Conservation (phyloP, 2,888 invertebrate genomes). For the Athalia rosae region DNA sequence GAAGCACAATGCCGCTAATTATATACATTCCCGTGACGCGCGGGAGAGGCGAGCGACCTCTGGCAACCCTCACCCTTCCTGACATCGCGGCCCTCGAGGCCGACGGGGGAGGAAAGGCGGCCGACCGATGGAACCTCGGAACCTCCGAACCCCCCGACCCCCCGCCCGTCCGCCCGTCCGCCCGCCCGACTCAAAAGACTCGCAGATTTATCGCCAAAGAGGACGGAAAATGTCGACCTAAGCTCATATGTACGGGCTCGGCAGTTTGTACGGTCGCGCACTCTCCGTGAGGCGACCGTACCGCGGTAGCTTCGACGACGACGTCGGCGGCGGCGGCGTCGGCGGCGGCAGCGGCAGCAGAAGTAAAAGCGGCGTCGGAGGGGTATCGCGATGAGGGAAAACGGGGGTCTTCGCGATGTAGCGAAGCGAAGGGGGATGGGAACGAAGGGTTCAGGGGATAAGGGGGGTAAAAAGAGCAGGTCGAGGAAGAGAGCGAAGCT, state of each 20-base stretch:
- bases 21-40: constrained; percentile 72
- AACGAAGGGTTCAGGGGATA: constrained; percentile 58
- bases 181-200: constrained; percentile 71
- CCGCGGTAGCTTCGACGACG: constrained; percentile 44
- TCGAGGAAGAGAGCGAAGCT: constrained; percentile 72
- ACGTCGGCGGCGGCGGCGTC: constrained; percentile 45
- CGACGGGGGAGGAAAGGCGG: constrained; percentile 12
- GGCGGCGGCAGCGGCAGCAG: constrained; percentile 29
- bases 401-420: constrained; percentile 25
- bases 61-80: constrained; percentile 52
- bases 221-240: constrained; percentile 74
- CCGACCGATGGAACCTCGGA: constrained; percentile 55
- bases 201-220: constrained; percentile 73
- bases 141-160: constrained; percentile 45
- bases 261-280: constrained; percentile 70
- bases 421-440: constrained; percentile 56
- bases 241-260: constrained; percentile 72
- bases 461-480: constrained; percentile 67
- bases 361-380: not conserved
- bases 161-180: constrained; percentile 56
- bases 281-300: constrained; percentile 55
- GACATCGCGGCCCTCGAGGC: constrained; percentile 25
- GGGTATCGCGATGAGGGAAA: constrained; percentile 21
- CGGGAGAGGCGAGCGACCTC: constrained; percentile 41
- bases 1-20: constrained; percentile 73